Percentiles rank a stretch among this genome's conserved stretches.
Conservation (phyloP, 1,140 invertebrate species). For the Cylas formicarius region DNA sequence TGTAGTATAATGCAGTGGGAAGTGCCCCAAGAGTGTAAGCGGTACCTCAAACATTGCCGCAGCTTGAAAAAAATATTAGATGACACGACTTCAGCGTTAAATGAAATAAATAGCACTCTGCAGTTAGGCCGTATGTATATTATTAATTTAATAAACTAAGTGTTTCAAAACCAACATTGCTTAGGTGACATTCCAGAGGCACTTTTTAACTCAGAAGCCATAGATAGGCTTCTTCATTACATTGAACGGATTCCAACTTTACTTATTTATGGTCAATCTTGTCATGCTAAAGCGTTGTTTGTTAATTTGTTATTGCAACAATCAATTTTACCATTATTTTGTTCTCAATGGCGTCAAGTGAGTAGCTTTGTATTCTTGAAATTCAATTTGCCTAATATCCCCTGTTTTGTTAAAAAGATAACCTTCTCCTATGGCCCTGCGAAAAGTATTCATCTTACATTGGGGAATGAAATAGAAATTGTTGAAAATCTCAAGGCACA, state of each 20-base stretch:
- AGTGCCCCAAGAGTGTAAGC: conserved; percentile 34
- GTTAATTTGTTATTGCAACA: conserved; percentile 65
- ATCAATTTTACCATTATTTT: conserved; percentile 53
- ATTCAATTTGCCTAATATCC: no score
- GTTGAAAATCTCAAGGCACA: conserved; percentile 57
- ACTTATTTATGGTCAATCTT: conserved; percentile 63
- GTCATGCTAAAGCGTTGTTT: conserved; percentile 60
- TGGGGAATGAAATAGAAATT: conserved; percentile 70
- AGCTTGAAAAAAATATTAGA: conserved; percentile 49
- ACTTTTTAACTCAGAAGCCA: conserved; percentile 45
- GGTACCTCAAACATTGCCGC: conserved; percentile 33
- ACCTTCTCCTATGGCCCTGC: conserved; percentile 60
- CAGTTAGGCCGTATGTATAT: conserved; percentile 54
- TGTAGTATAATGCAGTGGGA: conserved; percentile 26
- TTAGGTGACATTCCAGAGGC: conserved; percentile 46
- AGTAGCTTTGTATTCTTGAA: conserved; percentile 24
- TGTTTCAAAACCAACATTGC: conserved; percentile 12
- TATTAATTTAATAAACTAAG: background rate
- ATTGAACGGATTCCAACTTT: conserved; percentile 49
- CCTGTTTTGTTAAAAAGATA: conserved; percentile 40
- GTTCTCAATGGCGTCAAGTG: conserved; percentile 60
- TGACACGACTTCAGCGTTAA: conserved; percentile 59
- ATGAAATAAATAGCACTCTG: conserved; percentile 56
- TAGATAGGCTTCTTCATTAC: conserved; percentile 46
- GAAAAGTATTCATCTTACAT: conserved; percentile 58